Conservation (phyloP, 2,888 invertebrate species). For the Mesoligia furuncula region DNA sequence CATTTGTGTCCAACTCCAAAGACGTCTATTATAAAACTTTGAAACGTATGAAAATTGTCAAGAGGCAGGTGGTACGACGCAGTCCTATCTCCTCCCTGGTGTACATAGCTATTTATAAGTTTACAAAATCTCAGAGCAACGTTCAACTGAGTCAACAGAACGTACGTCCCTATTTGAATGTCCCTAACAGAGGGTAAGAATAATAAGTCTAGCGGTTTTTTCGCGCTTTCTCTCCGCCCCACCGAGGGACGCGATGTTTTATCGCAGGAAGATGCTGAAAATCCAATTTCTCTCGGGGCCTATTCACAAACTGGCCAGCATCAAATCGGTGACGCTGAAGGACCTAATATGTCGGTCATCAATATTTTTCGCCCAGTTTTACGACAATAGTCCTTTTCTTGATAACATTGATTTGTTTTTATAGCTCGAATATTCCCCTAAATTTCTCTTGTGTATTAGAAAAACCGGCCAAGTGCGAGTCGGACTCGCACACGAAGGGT, state of each 20-base stretch:
- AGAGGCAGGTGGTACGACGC: slow-evolving; percentile 38
- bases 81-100: slow-evolving; percentile 19
- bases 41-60: slow-evolving; percentile 32
- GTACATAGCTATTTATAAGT: slow-evolving; percentile 44
- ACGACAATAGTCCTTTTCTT: slow-evolving; percentile 58
- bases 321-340: slow-evolving; percentile 61
- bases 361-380: slow-evolving; percentile 69
- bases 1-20: slow-evolving; percentile 27
- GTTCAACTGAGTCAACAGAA: slow-evolving; percentile 45
- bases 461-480: too few relatives aligned
- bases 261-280: slow-evolving; percentile 64
- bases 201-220: slow-evolving; percentile 64
- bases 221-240: slow-evolving; percentile 37
- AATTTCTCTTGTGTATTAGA: slow-evolving; percentile 40
- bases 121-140: slow-evolving; percentile 52
- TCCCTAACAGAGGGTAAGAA: slow-evolving; percentile 63
- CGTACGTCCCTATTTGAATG: slow-evolving; percentile 61
- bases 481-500: too few relatives aligned
- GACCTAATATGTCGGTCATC: slow-evolving; percentile 66
- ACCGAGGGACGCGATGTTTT: slow-evolving; percentile 50
- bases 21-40: slow-evolving; percentile 38
- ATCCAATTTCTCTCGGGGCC: slow-evolving; percentile 74
- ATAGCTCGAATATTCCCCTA: slow-evolving; percentile 38
- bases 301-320: slow-evolving; percentile 68
- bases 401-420: slow-evolving; percentile 69